These are phyloP conservation scores for Drosophila sp. DNA, from an alignment of 1,140 invertebrate species.

Conservation along the genomic window DNA sequence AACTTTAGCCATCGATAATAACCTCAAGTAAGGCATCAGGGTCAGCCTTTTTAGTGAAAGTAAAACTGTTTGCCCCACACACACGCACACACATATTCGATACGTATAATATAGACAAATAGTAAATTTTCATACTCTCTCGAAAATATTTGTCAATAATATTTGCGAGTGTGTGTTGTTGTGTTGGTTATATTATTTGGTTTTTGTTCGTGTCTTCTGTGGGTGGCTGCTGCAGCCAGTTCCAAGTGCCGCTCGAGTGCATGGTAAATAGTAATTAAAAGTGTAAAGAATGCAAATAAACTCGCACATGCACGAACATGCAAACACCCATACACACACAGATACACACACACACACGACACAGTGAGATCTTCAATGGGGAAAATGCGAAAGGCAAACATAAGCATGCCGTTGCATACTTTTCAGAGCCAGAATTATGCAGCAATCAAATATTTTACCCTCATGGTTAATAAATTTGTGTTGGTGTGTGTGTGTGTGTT, in stretches of 20 bases:
- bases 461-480: constrained; percentile 19
- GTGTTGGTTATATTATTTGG: constrained; percentile 59
- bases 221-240: constrained; percentile 40
- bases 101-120: neutral
- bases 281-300: constrained; percentile 75
- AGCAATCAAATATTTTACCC: constrained; percentile 56
- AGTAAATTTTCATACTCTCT: neutral
- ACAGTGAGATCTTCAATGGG: constrained; percentile 7
- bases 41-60: too few relatives aligned
- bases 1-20: too few relatives aligned
- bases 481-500: neutral
- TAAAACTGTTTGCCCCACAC: too few relatives aligned
- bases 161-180: constrained; percentile 9
- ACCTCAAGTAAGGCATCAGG: too few relatives aligned
- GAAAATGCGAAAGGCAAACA: constrained; percentile 61
- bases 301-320: constrained; percentile 17
- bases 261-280: constrained; percentile 79
- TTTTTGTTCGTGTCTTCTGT: constrained; percentile 48
- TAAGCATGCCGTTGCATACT: constrained; percentile 49
- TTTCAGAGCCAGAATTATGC: constrained; percentile 63
- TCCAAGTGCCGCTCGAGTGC: constrained; percentile 63
- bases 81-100: too few relatives aligned
- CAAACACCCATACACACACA: neutral
- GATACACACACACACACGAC: constrained; percentile 3
- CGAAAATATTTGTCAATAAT: constrained; percentile 1